Evolutionary conservation across 2,888 invertebrate genomes (phyloP), one percentile per base, ranked within the genome.

Genomic region (Zaprionus lineosus): DNA sequence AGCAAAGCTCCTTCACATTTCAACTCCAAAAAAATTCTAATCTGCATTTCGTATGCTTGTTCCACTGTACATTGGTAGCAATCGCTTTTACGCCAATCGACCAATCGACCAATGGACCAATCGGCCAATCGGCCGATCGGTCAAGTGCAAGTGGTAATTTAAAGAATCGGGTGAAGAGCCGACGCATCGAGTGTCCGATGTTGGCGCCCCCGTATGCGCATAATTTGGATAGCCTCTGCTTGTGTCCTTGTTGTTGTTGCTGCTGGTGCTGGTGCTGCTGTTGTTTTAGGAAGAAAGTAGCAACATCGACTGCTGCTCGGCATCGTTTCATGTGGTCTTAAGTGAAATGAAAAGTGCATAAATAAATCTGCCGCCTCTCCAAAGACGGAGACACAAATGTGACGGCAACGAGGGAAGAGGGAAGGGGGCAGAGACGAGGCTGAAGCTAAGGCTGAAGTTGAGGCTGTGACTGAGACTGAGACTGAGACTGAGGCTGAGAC

Each of bases 271-370:
- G 31, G 12, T 24, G 29, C 40, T 26, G 18, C 26, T 15, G 56
- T 31, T 41, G 43, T 7, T 51, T 63, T 26, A 37, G 55, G 66
- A 77, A 77, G 77, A 77, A 77, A 77, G 77, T 77, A 62, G 66
- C 60, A 60, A 69, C 60, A 56, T 47, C 39, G 47, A 21, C 36
- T 36, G 55, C 26, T 50, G 52, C 48, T 55, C 74, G 74, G 74
- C 78, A 62, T 57, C 60, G 78, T 77, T 77, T 77, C 82, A 77
- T 74, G 78, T 82, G 70, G 46, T 70, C 44, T 77, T 81, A 74
- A 79, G 81, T 81, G 75, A 81, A 84, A 81, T 81, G 81, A 81
- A 81, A 81, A 84, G 84, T 81, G 81, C 81, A 81, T 81, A 81
- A 84, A 81, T 81, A 81, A 81, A 81, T 84, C 78, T 78, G 82